Evolutionary conservation across 2,888 invertebrate genomes (phyloP), one percentile per base, ranked within the genome.

Genomic region (Papilio demoleus): DNA sequence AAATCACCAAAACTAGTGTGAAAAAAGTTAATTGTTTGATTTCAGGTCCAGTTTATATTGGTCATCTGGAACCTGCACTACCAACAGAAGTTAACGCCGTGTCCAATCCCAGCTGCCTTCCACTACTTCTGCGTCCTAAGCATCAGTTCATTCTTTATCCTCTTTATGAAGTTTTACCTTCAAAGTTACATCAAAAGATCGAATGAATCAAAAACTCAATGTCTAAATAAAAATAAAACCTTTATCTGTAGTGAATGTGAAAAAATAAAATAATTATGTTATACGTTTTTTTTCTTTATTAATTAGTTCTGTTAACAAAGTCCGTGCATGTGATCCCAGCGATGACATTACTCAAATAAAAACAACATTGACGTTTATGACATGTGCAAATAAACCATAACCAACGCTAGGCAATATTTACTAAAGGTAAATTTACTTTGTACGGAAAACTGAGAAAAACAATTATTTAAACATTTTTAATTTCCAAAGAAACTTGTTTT

Each of bases 131-230:
- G 95, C 72, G 78, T 91, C 31, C 77, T 90, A 11, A 93, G 94
- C 74, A 93, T 95, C 1, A 76, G 82, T 0, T 90, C 94, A 0
- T 96, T 95, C 82, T 92, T 95, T 47, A 90, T 94, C 67, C 90
- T 95, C 5, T 96, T 96, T 77, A 88, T 94, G 73, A 93, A 94
- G 66, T 95, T 95, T 82, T 95, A 95, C 75, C 72, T 88, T 63
- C 79, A 76, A 47, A 91, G 83, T 70, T 92, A 92, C 68, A 22
- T 61, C 0, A 65, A 56, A 53, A 42, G 53, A 9, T 65, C 65
- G 9, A 60, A 34, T 38, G 14, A 19, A 8, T 9, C 17, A 3
- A 4, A 56, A 31, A 56, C 1, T 4, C 53, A n/a, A 31, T 31
- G 53, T n/a, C n/a, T 11, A 0, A 31, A 56, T 11, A 56, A 24